phyloP scores from a whole-genome alignment of 1,140 invertebrate genomes.

The Pachyrhynchus sulphureomaculatus region DNA sequence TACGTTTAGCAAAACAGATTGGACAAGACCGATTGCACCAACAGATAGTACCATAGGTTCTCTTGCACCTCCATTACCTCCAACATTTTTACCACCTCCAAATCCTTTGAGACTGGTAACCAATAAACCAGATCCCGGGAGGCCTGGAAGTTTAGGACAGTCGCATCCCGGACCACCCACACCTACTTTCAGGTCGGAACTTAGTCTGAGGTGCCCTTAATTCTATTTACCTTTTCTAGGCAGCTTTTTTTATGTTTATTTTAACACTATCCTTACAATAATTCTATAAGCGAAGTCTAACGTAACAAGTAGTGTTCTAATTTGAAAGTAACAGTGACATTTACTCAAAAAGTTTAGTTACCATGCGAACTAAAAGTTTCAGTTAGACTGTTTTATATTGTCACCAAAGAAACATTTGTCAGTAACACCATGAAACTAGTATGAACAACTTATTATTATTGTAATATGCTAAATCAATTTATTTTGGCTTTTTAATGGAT shows the following conservation, averaged over 20 bases:
- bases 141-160: conserved; percentile 52
- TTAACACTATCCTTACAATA: no score
- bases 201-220: conserved; percentile 60
- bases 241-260: not conserved
- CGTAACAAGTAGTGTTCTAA: no score
- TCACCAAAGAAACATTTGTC: no score
- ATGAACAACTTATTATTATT: no score
- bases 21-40: conserved; percentile 45
- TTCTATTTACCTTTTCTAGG: conserved; percentile 9
- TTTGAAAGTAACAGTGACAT: no score
- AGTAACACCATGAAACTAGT: no score
- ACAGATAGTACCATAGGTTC: conserved; percentile 50
- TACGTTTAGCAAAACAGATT: conserved; percentile 43
- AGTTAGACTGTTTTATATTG: no score
- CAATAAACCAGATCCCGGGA: conserved; percentile 58
- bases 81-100: conserved; percentile 72
- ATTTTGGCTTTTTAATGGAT: no score
- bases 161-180: conserved; percentile 69
- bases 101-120: conserved; percentile 64
- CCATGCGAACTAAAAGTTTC: no score
- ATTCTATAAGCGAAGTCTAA: no score
- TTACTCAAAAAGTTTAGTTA: no score
- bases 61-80: conserved; percentile 56
- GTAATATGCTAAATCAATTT: no score
- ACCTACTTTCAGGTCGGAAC: conserved; percentile 82